A percentile compares a stretch with the other conserved stretches of the same genome.
phyloP scores from a whole-genome alignment of 1,140 invertebrate genomes.

The Lucilia sericata region DNA sequence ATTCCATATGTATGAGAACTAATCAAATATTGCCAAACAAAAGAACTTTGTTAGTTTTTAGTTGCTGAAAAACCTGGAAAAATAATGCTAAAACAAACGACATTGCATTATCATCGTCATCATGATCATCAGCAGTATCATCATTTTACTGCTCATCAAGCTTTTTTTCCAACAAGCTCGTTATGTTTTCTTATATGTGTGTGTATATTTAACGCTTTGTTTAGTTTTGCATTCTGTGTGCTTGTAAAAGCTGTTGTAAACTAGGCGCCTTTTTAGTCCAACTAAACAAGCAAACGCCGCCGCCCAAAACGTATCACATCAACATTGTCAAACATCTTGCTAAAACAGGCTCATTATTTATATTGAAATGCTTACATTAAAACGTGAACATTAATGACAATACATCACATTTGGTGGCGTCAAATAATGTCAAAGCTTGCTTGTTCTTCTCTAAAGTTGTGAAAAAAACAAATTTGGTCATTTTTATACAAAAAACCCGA shows the following conservation, averaged over 20 bases:
- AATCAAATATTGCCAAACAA: conserved; percentile 66
- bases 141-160: no score
- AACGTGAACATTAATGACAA: neutral
- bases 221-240: neutral
- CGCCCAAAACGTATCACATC: neutral
- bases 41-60: conserved; percentile 53
- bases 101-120: neutral
- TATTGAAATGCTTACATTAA: neutral
- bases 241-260: conserved; percentile 22
- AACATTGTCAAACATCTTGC: neutral
- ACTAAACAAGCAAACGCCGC: neutral
- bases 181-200: neutral
- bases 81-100: conserved; percentile 26
- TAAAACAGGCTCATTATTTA: neutral
- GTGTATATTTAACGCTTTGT: conserved; percentile 9
- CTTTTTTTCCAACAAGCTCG: no score
- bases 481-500: no score
- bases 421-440: neutral
- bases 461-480: no score
- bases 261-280: neutral
- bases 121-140: neutral
- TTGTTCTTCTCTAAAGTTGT: no score
- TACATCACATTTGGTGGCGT: conserved; percentile 1
- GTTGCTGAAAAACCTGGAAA: neutral
- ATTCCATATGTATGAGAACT: conserved; percentile 60